These are phyloP conservation scores for Orchesellides sinensis DNA, from an alignment of 2,888 invertebrate genomes.

Conservation along the genomic window DNA sequence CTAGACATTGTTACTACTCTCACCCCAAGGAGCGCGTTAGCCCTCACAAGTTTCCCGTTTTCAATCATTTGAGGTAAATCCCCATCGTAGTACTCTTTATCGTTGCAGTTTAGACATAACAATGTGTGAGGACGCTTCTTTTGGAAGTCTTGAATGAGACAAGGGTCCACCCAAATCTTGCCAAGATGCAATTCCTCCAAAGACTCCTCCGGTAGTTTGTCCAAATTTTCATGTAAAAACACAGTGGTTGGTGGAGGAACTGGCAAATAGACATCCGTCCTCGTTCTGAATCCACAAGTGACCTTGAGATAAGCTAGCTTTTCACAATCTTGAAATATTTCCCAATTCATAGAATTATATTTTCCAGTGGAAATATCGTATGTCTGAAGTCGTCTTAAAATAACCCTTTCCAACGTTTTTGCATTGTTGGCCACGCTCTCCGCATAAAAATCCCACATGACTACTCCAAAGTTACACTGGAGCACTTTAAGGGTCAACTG, in stretches of 20 bases:
- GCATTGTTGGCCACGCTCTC: conserved; percentile 32
- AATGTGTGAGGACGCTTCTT: conserved; percentile 4
- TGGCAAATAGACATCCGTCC: background rate
- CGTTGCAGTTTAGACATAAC: conserved; percentile 50
- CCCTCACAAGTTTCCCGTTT: background rate
- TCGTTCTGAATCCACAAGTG: conserved; percentile 34
- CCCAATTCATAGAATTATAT: conserved; percentile 49
- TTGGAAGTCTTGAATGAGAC: conserved; percentile 28
- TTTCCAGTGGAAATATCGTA: conserved; percentile 6
- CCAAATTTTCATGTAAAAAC: conserved; percentile 46
- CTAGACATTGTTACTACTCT: conserved; percentile 11
- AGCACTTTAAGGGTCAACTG: conserved; percentile 43
- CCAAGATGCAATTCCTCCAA: conserved; percentile 56
- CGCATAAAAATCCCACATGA: conserved; percentile 62
- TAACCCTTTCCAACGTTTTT: conserved; percentile 44
- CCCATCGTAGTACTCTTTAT: conserved; percentile 62
- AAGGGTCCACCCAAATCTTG: conserved; percentile 39
- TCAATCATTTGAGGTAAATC: background rate
- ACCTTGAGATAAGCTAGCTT: conserved; percentile 55
- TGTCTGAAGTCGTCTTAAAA: conserved; percentile 53
- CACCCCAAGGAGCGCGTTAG: background rate
- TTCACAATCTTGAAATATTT: conserved; percentile 46
- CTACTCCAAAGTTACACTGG: conserved; percentile 64
- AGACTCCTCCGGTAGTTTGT: conserved; percentile 6
- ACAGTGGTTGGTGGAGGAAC: conserved; percentile 31